phyloP scores from a whole-genome alignment of 2,888 invertebrate genomes.

The Kryphioiulus occultus region DNA sequence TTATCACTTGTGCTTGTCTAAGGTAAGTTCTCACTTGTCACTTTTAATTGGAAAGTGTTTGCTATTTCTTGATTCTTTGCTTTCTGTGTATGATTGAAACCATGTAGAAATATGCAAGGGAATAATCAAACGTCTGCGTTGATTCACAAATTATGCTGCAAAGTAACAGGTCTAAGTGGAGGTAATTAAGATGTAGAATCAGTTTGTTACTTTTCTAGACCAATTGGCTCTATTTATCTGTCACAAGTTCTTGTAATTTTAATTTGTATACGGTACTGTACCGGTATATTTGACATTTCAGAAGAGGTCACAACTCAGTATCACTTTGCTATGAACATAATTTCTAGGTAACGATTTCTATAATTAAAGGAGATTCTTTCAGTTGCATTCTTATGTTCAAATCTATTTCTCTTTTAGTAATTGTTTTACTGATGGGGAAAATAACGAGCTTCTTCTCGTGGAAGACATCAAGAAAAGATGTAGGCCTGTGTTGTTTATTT shows the following conservation, averaged over 20 bases:
- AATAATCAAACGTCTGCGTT: constrained; percentile 7
- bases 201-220: too few relatives aligned
- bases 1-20: background rate
- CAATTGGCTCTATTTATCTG: too few relatives aligned
- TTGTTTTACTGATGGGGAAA: constrained; percentile 22
- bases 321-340: background rate
- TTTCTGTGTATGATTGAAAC: too few relatives aligned
- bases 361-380: too few relatives aligned
- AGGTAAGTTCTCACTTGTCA: background rate
- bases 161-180: background rate
- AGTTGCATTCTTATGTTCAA: background rate
- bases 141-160: constrained; percentile 15
- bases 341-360: background rate
- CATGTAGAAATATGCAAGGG: background rate
- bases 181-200: background rate
- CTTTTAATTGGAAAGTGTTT: background rate
- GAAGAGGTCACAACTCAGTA: background rate
- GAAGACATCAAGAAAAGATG: constrained; percentile 42
- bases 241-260: too few relatives aligned
- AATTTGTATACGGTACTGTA: too few relatives aligned
- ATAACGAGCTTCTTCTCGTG: constrained; percentile 6
- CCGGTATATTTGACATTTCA: background rate
- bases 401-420: background rate
- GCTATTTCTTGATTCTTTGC: background rate
- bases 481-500: background rate